Evolutionary conservation across 2,113 vertebrate species (phyloP).

Genomic region (Perca flavescens): DNA sequence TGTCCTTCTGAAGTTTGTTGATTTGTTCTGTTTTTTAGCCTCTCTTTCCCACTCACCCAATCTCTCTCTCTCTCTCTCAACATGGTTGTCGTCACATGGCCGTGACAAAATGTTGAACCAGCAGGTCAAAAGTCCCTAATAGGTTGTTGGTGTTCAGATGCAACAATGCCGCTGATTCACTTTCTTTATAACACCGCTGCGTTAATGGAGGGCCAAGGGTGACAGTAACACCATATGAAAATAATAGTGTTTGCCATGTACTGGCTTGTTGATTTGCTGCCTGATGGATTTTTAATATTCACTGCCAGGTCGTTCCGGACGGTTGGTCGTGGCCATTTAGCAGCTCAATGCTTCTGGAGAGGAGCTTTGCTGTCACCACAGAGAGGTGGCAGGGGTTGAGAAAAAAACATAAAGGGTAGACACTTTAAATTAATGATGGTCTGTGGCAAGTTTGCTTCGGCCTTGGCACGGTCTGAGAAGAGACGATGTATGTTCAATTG

Average conservation of each 20-base stretch:
- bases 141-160: conserved; percentile 68
- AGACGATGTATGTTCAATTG: conserved; percentile 61
- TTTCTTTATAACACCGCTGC: conserved; percentile 68
- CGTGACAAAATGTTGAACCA: conserved; percentile 73
- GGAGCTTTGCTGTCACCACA: conserved; percentile 36
- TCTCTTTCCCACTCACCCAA: neutral
- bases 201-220: conserved; percentile 76
- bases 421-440: conserved; percentile 73
- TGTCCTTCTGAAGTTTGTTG: conserved; percentile 52
- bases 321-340: conserved; percentile 68
- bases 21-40: conserved; percentile 8
- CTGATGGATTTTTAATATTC: conserved; percentile 82
- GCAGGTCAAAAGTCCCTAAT: conserved; percentile 78
- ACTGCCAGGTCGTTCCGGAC: conserved; percentile 67
- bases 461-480: conserved; percentile 31
- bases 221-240: conserved; percentile 74
- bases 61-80: neutral
- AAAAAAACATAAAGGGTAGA: conserved; percentile 49
- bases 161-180: conserved; percentile 69
- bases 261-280: conserved; percentile 71
- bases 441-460: conserved; percentile 52
- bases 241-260: conserved; percentile 75
- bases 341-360: conserved; percentile 49
- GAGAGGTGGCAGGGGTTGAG: conserved; percentile 45
- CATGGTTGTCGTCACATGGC: conserved; percentile 35